These are phyloP conservation scores for Mantis religiosa DNA, from an alignment of 2,888 invertebrate species.

Conservation along the genomic window DNA sequence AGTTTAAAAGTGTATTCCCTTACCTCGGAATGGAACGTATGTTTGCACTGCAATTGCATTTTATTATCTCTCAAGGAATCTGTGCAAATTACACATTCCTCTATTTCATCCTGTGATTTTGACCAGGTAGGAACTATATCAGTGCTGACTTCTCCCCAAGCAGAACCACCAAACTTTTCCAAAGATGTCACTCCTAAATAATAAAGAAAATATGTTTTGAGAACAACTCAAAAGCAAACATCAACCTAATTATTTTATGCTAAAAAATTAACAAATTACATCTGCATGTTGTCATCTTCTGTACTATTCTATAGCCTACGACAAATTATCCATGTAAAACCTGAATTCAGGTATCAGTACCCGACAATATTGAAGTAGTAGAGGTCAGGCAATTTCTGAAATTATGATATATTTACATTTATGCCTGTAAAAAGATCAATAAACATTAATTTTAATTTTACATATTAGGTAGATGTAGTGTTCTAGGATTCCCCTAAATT, in stretches of 20 bases:
- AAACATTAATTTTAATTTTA: no score
- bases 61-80: neutral
- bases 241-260: neutral
- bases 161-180: conserved; percentile 13
- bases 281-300: no score
- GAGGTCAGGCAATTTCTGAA: no score
- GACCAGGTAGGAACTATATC: neutral
- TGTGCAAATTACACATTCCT: conserved; percentile 14
- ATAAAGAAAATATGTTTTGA: neutral
- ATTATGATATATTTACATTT: no score
- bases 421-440: no score
- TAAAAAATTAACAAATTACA: neutral
- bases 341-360: no score
- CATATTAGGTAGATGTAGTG: no score
- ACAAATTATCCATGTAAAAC: no score
- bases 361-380: no score
- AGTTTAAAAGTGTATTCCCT: neutral
- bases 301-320: no score
- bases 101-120: neutral
- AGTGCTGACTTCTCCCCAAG: neutral
- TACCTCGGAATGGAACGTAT: conserved; percentile 23
- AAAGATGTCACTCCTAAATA: neutral
- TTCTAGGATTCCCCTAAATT: no score
- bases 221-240: neutral
- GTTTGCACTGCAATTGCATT: neutral